A percentile compares a stretch with the other conserved stretches of the same genome.
phyloP scores from a whole-genome alignment of 2,113 vertebrate species.

The Antigone vipio region DNA sequence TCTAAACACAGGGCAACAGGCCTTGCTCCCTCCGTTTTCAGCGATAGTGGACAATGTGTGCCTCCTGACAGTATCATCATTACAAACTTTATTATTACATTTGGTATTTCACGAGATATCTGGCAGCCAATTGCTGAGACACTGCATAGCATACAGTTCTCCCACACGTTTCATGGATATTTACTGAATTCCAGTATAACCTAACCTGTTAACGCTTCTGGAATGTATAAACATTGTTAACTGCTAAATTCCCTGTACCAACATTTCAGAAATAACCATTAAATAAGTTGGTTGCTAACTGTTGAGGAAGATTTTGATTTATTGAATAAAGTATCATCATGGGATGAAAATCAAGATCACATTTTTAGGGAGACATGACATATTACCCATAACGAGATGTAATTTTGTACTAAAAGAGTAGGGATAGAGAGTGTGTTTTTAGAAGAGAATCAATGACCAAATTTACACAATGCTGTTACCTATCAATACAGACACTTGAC shows the following conservation, averaged over 20 bases:
- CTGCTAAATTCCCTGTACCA: slow-evolving; percentile 33
- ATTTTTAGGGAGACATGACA: slow-evolving; percentile 33
- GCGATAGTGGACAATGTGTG: neutral
- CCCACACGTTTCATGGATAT: slow-evolving; percentile 44
- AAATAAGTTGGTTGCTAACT: neutral
- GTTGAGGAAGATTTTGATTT: slow-evolving; percentile 18
- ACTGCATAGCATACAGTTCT: neutral
- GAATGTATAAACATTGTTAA: slow-evolving; percentile 75
- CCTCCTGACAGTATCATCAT: slow-evolving; percentile 23
- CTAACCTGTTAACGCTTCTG: slow-evolving; percentile 70
- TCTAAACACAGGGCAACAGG: neutral
- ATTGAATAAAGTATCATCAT: neutral
- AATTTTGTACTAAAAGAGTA: slow-evolving; percentile 9
- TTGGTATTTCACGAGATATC: slow-evolving; percentile 65
- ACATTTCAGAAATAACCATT: slow-evolving; percentile 37
- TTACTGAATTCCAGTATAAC: slow-evolving; percentile 64
- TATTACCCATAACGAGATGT: neutral
- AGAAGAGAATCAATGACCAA: neutral
- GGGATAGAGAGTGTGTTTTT: neutral
- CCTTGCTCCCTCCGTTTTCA: neutral
- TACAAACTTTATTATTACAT: slow-evolving; percentile 58
- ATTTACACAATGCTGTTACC: neutral
- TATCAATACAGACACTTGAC: neutral
- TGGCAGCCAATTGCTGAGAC: slow-evolving; percentile 48
- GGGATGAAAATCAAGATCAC: slow-evolving; percentile 30